A percentile compares a stretch with the other conserved stretches of the same genome.
Evolutionary conservation across 2,113 vertebrate genomes (phyloP).

Genomic region (Elaphurus davidianus): DNA sequence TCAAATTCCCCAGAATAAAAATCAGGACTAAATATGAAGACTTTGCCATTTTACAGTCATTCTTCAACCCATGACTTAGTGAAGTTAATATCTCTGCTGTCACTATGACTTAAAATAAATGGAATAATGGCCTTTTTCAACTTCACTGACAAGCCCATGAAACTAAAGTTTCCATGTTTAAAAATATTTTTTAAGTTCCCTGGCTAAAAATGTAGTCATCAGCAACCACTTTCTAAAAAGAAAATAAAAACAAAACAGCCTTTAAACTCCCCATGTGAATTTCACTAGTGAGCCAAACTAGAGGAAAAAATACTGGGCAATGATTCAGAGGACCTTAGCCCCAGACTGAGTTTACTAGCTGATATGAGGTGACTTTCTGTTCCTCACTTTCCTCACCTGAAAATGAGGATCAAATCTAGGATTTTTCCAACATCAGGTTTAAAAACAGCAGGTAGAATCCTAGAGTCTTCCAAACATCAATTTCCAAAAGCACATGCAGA

Average conservation of each 20-base stretch:
- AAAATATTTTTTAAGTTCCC: not conserved
- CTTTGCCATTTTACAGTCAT: not conserved
- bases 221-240: not conserved
- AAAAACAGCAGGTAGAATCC: not conserved
- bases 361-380: not conserved
- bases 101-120: slow-evolving; percentile 49
- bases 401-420: not conserved
- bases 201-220: not conserved
- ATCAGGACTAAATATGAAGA: slow-evolving; percentile 26
- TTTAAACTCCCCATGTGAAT: not conserved
- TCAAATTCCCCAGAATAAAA: slow-evolving; percentile 55
- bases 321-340: not conserved
- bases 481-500: not conserved
- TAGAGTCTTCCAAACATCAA: not conserved
- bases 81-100: slow-evolving; percentile 36
- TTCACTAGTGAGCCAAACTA: not conserved
- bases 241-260: not conserved
- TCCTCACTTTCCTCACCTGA: not conserved
- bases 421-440: not conserved
- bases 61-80: slow-evolving; percentile 41
- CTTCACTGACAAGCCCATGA: slow-evolving; percentile 13
- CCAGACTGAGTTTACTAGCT: not conserved
- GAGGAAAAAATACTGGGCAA: not conserved
- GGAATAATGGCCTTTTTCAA: not conserved
- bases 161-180: not conserved